Evolutionary conservation across 2,888 invertebrate genomes (phyloP), one percentile per base, ranked within the genome.

Genomic region (Lasiommata megera): DNA sequence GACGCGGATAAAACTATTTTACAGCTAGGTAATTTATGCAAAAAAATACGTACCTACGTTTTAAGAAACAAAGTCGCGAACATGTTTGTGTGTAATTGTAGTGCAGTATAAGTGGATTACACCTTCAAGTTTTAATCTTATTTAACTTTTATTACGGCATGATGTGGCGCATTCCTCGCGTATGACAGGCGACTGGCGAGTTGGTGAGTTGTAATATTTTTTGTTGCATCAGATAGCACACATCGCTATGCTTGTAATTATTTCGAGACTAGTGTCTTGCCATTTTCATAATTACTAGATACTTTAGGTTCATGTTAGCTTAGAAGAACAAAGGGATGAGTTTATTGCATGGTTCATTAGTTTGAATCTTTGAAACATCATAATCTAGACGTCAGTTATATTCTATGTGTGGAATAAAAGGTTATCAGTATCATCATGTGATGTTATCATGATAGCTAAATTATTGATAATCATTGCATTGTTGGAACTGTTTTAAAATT

Each of bases 101-200:
- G 37, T 53, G 14, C 11, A 48, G 16, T 29, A 17, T 16, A 47
- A 54, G 29, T 54, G 46, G 29, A 40, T 47, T 52, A 37, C 31
- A 52, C 31, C 40, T 52, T 52, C 11, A 31, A 18, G 40, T 52
- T 52, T 52, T 52, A 52, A 41, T 38, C 17, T 51, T 51, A 44
- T 51, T 56, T 46, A 16, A 37, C 18, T 41, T 38, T 28, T 34
- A 11, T 34, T 23, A 56, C 43, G 43, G 37, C 43, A 56, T 56
- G 38, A 54, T 16, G 8, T 47, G 2, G 48, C 41, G 37, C 56
- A 51, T 56, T 56, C 38, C 51, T 51, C 44, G 36, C 14, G 31
- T 43, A 44, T 50, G 56, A 51, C 37, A 50, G 28, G 16, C 51
- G 56, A 51, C 37, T 43, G 16, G 16, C 51, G 44, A 17, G 56